Evolutionary conservation across 2,113 vertebrate genomes (phyloP).

Genomic region (Ameiurus melas): DNA sequence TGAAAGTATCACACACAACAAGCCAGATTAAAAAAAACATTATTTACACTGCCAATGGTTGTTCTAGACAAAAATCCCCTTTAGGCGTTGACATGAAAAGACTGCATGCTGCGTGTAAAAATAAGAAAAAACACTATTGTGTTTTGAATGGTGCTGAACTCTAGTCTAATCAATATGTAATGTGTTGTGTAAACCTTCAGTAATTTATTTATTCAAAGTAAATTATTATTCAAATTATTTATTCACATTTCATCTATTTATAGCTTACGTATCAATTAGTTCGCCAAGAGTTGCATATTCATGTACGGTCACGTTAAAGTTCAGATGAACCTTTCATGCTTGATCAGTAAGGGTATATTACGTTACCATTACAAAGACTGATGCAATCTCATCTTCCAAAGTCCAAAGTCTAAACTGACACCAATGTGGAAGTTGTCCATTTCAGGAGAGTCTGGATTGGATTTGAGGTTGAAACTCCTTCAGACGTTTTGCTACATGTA

Average conservation of each 20-base stretch:
- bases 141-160: not conserved
- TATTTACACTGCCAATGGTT: not conserved
- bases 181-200: not conserved
- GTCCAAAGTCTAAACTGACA: constrained; percentile 63
- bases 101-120: not conserved
- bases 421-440: constrained; percentile 55
- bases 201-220: not conserved
- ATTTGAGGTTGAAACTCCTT: constrained; percentile 1
- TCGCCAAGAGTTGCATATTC: not conserved
- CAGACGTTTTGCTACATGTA: not conserved
- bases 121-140: not conserved
- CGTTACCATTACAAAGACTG: constrained; percentile 30
- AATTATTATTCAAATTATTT: not conserved
- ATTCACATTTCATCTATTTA: not conserved
- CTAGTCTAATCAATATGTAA: not conserved
- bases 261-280: not conserved
- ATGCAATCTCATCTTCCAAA: constrained; percentile 64
- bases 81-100: not conserved
- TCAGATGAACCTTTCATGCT: not conserved
- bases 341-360: constrained; percentile 28
- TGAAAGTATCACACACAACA: not conserved
- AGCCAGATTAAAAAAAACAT: not conserved
- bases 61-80: not conserved
- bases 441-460: constrained; percentile 43
- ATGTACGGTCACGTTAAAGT: not conserved